Evolutionary conservation across 2,888 invertebrate genomes (phyloP), one percentile per base, ranked within the genome.

Genomic region (Drosophila rellima): DNA sequence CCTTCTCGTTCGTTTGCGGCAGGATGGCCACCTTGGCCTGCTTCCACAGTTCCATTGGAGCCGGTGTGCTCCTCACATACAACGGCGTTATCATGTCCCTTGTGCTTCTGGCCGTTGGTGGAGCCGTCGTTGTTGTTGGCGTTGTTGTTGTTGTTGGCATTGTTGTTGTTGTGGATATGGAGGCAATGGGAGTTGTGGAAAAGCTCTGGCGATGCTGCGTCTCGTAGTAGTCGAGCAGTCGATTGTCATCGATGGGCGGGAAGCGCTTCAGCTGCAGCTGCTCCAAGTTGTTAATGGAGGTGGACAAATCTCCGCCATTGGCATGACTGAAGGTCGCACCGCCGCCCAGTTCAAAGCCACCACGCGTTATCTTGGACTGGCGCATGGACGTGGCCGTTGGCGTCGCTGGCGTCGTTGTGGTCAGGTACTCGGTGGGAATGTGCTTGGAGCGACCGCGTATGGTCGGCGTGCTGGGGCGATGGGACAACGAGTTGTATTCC

Each of bases 381-480:
- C 90, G 59, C 88, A 93, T 18, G 80, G 87, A 42, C 11, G 56
- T n/a, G 57, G 95, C 95, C 20, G 72, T 73, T 13, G 93, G 35
- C 77, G 90, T 81, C 4, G 95, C 93, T 54, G 93, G 93, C 56
- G 93, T 93, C 4, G 94, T 93, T 17, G 95, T 96, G 1, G 95
- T 95, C 44, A 97, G 94, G 92, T 95, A 97, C 80, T 96, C 95
- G 3, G 95, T 94, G 2, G 97, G 96, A 76, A 97, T 97, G 91
- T 95, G 94, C 90, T 97, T 97, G 2, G 96, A 94, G 2, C 94
- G 93, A 0, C 93, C 94, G 52, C 95, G 94, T 74, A 94, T 94
- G 59, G 94, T 94, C 51, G 93, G 94, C 0, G 93, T 94, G 44
- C 94, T 94, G 5, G 93, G 93, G 65, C 92, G 93, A 80, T 94